Percentiles rank a stretch among this genome's conserved stretches.
Conservation (phyloP, 2,888 invertebrate genomes). For the Galeopsomyia nigrocyanea region DNA sequence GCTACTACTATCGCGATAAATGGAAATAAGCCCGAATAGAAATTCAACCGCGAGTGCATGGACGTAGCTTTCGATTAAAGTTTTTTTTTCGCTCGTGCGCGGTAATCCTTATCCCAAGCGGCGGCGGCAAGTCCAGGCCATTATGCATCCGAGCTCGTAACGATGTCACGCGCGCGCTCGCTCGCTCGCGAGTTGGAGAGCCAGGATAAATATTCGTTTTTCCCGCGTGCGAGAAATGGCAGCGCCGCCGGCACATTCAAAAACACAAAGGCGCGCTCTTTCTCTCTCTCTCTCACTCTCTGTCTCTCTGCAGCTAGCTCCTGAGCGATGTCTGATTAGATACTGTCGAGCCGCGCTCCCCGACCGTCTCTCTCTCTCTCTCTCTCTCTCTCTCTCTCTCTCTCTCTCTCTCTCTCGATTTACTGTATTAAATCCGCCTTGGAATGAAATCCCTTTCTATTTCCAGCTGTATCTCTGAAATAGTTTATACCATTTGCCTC, state of each 20-base stretch:
- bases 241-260: background rate
- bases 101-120: conserved; percentile 10
- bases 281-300: too few species aligned
- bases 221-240: conserved; percentile 19
- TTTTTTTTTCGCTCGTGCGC: conserved; percentile 10
- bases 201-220: conserved; percentile 32
- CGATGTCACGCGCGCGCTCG: conserved; percentile 33
- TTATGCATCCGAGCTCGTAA: conserved; percentile 38
- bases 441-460: background rate
- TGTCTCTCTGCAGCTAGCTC: background rate
- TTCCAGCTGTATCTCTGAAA: background rate
- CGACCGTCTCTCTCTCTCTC: too few species aligned
- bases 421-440: conserved; percentile 17
- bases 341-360: conserved; percentile 10
- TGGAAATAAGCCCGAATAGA: background rate
- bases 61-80: conserved; percentile 36
- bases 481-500: too few species aligned
- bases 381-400: too few species aligned
- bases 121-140: conserved; percentile 22
- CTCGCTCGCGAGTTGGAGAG: too few species aligned
- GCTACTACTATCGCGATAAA: conserved; percentile 52
- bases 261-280: conserved; percentile 18
- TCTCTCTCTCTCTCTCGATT: conserved; percentile 28
- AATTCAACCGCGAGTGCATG: background rate
- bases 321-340: conserved; percentile 40